Evolutionary conservation across 2,113 vertebrate species (phyloP).

Genomic region (Zapornia atra): DNA sequence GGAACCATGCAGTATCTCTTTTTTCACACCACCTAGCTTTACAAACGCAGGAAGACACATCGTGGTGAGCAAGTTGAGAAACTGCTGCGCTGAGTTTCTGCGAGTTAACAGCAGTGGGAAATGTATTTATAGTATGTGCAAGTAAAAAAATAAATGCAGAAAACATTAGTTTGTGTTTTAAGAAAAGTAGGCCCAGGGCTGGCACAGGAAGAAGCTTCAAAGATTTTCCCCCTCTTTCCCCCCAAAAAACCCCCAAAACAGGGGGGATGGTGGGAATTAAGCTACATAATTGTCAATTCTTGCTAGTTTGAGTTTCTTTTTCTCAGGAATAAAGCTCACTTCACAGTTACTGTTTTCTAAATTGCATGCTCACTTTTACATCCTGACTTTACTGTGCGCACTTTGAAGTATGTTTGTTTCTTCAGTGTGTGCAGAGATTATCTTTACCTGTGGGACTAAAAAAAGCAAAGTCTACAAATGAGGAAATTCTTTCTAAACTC

Average conservation of each 20-base stretch:
- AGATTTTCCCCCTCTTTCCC: not conserved
- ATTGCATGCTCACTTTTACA: not conserved
- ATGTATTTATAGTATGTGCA: not conserved
- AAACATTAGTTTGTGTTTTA: not conserved
- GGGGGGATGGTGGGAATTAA: too few species aligned
- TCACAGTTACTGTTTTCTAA: not conserved
- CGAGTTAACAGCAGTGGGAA: not conserved
- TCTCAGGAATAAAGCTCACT: not conserved
- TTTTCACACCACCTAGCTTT: not conserved
- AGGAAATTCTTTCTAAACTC: not conserved
- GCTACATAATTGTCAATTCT: not conserved
- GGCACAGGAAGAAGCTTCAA: not conserved
- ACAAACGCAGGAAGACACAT: not conserved
- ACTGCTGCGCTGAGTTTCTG: not conserved
- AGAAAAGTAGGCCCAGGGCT: not conserved
- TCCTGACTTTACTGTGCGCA: not conserved
- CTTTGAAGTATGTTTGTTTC: not conserved
- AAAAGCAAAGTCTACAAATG: not conserved
- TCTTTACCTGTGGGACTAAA: not conserved
- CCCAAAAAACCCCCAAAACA: not conserved
- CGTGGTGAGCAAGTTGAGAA: not conserved
- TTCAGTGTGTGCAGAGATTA: not conserved
- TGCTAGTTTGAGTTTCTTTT: not conserved
- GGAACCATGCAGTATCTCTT: not conserved
- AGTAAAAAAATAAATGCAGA: too few species aligned